These are phyloP conservation scores for Gila orcuttii DNA, from an alignment of 2,113 vertebrate genomes.

Conservation along the genomic window DNA sequence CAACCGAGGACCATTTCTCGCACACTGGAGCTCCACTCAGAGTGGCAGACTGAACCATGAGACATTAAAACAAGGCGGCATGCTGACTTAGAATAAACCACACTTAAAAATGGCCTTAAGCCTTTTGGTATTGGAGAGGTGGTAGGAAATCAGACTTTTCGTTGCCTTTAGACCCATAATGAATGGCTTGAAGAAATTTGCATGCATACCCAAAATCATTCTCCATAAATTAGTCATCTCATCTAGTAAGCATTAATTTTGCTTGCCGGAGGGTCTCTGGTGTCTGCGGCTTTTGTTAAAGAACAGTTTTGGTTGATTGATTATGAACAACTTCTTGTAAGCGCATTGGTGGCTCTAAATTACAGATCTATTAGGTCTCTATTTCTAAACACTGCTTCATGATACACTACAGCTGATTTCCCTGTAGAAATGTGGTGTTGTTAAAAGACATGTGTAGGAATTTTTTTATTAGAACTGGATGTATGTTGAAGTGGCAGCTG, in stretches of 20 bases:
- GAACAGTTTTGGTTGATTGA: neutral
- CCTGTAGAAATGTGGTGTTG: constrained; percentile 22
- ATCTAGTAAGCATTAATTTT: neutral
- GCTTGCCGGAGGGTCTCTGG: neutral
- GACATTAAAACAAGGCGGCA: constrained; percentile 8
- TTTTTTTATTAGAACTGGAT: neutral
- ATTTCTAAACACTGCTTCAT: constrained; percentile 11
- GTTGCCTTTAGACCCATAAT: constrained; percentile 2
- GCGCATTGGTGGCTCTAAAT: constrained; percentile 29
- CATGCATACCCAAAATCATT: neutral
- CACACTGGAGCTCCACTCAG: neutral
- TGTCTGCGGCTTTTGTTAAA: constrained; percentile 8
- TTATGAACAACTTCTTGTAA: constrained; percentile 16
- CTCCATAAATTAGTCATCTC: constrained; percentile 6
- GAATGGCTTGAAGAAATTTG: constrained; percentile 21
- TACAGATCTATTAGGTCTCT: constrained; percentile 21
- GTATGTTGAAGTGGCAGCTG: neutral
- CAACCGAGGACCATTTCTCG: constrained; percentile 16
- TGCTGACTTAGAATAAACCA: neutral
- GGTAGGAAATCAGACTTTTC: constrained; percentile 1
- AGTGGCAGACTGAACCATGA: constrained; percentile 21
- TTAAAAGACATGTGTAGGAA: constrained; percentile 25
- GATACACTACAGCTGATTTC: constrained; percentile 11
- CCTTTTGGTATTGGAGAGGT: neutral
- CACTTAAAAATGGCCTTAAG: neutral